These are phyloP conservation scores for Ceyx margarethae DNA, from an alignment of 2,113 vertebrate genomes.

Conservation along the genomic window DNA sequence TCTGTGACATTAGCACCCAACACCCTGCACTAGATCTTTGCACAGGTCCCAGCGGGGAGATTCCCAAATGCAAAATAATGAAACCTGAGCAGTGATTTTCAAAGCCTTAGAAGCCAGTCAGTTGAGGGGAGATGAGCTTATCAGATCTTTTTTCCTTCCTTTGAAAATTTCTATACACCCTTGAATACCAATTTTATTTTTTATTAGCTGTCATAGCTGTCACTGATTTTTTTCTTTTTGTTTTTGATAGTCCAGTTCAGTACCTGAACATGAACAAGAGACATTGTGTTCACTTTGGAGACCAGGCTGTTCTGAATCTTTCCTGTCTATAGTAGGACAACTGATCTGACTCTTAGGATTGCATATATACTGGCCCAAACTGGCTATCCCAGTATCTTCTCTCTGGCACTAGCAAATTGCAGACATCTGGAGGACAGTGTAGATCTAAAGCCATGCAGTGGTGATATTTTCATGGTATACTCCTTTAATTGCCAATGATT, in stretches of 20 bases:
- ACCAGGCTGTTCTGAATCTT: background rate
- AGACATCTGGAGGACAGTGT: background rate
- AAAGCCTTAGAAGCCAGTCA: background rate
- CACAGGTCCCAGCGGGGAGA: background rate
- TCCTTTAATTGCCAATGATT: background rate
- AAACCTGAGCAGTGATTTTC: background rate
- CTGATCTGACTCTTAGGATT: background rate
- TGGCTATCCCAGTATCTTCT: background rate
- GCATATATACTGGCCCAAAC: background rate
- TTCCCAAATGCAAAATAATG: background rate
- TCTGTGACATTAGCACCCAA: background rate
- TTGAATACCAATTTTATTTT: background rate
- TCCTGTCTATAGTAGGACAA: background rate
- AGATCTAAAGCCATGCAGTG: accelerated
- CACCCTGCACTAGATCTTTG: background rate
- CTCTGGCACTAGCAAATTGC: background rate
- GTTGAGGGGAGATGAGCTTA: background rate
- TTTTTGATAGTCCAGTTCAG: background rate
- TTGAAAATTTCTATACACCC: background rate
- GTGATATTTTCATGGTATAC: background rate
- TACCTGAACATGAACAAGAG: background rate
- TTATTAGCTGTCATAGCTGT: background rate
- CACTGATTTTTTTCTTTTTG: background rate
- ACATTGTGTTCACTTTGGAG: background rate
- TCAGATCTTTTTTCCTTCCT: background rate